These are phyloP conservation scores for Neogobius melanostomus DNA, from an alignment of 2,113 vertebrate species.

Conservation along the genomic window DNA sequence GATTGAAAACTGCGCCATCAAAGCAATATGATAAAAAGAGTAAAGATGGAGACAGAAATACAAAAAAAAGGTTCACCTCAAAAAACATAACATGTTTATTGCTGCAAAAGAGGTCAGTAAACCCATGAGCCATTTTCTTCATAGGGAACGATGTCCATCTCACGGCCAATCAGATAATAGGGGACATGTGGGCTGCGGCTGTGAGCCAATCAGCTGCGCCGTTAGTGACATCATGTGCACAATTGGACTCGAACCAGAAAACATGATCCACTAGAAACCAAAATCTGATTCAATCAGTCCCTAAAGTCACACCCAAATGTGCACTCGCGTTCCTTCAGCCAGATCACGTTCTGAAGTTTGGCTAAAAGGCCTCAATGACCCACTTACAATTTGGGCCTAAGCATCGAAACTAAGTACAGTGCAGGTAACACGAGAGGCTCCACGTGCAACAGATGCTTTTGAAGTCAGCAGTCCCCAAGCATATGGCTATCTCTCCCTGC, in stretches of 20 bases:
- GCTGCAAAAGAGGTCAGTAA: conserved; percentile 51
- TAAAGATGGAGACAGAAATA: not conserved
- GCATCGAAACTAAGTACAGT: conserved; percentile 40
- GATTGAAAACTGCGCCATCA: conserved; percentile 42
- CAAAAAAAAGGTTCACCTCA: not conserved
- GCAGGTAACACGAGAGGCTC: conserved; percentile 35
- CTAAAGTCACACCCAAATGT: conserved; percentile 10
- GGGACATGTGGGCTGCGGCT: conserved; percentile 36
- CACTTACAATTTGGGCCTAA: conserved; percentile 45
- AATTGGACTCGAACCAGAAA: conserved; percentile 45
- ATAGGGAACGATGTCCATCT: conserved; percentile 46
- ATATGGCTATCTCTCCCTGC: conserved; percentile 27
- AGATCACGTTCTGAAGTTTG: conserved; percentile 28
- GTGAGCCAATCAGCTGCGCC: conserved; percentile 50
- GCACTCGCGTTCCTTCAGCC: conserved; percentile 39
- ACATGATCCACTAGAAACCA: conserved; percentile 55
- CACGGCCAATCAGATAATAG: conserved; percentile 63
- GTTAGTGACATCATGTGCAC: conserved; percentile 59
- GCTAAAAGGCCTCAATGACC: conserved; percentile 30
- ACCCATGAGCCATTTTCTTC: conserved; percentile 37
- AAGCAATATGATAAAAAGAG: conserved; percentile 50
- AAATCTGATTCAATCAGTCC: conserved; percentile 47
- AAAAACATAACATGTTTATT: conserved; percentile 37
- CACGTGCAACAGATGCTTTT: conserved; percentile 45
- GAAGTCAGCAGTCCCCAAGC: conserved; percentile 22